phyloP scores from a whole-genome alignment of 1,140 invertebrate species.

The Homalodisca vitripennis region DNA sequence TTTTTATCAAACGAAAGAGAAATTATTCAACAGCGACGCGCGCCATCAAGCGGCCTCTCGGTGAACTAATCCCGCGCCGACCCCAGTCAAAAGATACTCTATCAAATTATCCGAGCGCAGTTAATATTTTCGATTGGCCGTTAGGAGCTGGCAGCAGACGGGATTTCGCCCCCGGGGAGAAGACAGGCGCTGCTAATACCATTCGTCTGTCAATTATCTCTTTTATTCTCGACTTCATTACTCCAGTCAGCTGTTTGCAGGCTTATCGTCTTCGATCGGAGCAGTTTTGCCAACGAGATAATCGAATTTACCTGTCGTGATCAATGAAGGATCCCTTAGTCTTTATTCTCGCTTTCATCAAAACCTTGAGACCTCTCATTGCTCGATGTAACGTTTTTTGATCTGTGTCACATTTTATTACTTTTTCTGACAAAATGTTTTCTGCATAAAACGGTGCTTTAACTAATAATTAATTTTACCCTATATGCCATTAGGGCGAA shows the following conservation, averaged over 20 bases:
- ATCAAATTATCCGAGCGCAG: slow-evolving; percentile 28
- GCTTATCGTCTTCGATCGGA: slow-evolving; percentile 10
- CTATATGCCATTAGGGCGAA: no score
- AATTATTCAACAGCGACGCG: slow-evolving; percentile 6
- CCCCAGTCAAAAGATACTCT: slow-evolving; percentile 27
- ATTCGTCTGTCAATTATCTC: slow-evolving; percentile 21
- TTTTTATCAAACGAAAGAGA: slow-evolving; percentile 24
- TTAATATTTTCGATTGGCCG: slow-evolving; percentile 31
- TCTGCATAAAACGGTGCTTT: no score
- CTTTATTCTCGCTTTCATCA: no score
- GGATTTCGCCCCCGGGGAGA: slow-evolving; percentile 11
- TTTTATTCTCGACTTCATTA: slow-evolving; percentile 6
- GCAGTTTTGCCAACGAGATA: slow-evolving; percentile 2
- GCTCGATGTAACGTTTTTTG: no score
- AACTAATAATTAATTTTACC: no score
- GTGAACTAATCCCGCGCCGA: neutral
- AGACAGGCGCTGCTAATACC: neutral
- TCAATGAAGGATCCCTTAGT: no score
- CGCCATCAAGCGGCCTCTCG: no score
- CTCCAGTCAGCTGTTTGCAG: slow-evolving; percentile 7
- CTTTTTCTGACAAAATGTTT: no score
- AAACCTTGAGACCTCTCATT: no score
- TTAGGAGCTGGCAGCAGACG: slow-evolving; percentile 11
- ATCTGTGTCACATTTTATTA: no score
- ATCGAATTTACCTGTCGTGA: neutral